These are phyloP conservation scores for Lithophane semibrunnea DNA, from an alignment of 2,888 invertebrate genomes.

Conservation along the genomic window DNA sequence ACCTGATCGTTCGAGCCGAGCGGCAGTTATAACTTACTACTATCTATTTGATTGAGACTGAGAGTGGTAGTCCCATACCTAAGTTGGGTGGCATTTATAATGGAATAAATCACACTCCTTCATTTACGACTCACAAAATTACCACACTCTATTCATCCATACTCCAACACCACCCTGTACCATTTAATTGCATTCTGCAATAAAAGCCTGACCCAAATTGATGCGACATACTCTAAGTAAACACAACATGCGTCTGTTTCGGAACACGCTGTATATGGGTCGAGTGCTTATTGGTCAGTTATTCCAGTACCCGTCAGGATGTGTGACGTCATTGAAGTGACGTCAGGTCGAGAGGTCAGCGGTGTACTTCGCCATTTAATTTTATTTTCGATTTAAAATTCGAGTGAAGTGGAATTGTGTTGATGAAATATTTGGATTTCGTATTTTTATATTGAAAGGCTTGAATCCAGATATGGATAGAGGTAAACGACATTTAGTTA, in stretches of 20 bases:
- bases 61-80: neutral
- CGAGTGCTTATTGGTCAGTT: conserved; percentile 54
- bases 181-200: conserved; percentile 31
- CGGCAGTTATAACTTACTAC: no score
- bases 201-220: conserved; percentile 49
- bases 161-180: neutral
- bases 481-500: neutral
- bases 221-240: conserved; percentile 17
- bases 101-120: conserved; percentile 1
- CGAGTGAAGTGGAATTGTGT: neutral
- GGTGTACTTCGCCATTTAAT: neutral
- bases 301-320: conserved; percentile 38
- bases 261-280: conserved; percentile 46
- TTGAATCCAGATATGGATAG: neutral
- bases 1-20: no score
- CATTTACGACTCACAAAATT: neutral
- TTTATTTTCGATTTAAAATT: conserved; percentile 35
- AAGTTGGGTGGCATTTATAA: neutral
- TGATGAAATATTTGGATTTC: conserved; percentile 4
- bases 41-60: no score
- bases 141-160: neutral
- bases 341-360: conserved; percentile 10
- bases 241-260: conserved; percentile 27
- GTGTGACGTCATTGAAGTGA: conserved; percentile 36
- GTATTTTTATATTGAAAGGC: conserved; percentile 2